A percentile compares a stretch with the other conserved stretches of the same genome.
These are phyloP conservation scores for Daboia siamensis DNA, from an alignment of 2,113 vertebrate genomes.

Conservation along the genomic window DNA sequence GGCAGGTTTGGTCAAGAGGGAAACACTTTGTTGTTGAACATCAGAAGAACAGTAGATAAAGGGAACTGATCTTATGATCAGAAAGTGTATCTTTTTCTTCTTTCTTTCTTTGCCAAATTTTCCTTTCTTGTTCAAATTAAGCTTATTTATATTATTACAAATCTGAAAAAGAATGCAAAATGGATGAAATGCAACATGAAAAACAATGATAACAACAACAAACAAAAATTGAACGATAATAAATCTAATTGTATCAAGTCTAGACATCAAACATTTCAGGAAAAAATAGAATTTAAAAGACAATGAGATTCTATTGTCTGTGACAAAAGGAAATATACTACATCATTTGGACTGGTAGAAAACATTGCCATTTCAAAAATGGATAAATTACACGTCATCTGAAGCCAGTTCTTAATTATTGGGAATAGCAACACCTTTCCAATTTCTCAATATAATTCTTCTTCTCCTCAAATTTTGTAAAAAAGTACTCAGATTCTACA, in stretches of 20 bases:
- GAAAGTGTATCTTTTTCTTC: neutral
- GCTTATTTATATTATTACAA: neutral
- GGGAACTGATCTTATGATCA: neutral
- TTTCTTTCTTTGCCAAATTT: neutral
- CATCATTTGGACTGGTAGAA: neutral
- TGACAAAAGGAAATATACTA: neutral
- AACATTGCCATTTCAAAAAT: neutral
- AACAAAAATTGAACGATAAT: neutral
- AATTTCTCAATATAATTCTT: neutral
- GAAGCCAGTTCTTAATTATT: neutral
- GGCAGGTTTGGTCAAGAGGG: neutral
- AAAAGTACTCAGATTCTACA: neutral
- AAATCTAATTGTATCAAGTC: neutral
- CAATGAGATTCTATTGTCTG: neutral
- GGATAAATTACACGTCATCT: neutral
- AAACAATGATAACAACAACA: neutral
- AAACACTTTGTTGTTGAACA: neutral
- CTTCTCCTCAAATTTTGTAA: neutral
- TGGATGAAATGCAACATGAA: neutral
- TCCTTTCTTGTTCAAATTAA: neutral
- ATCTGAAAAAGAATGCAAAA: neutral
- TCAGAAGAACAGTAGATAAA: neutral
- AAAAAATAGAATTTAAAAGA: neutral
- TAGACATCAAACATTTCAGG: neutral
- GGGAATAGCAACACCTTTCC: neutral